These are phyloP conservation scores for Microcebus lehilahytsara DNA, from an alignment of 2,113 vertebrate species.

Conservation along the genomic window DNA sequence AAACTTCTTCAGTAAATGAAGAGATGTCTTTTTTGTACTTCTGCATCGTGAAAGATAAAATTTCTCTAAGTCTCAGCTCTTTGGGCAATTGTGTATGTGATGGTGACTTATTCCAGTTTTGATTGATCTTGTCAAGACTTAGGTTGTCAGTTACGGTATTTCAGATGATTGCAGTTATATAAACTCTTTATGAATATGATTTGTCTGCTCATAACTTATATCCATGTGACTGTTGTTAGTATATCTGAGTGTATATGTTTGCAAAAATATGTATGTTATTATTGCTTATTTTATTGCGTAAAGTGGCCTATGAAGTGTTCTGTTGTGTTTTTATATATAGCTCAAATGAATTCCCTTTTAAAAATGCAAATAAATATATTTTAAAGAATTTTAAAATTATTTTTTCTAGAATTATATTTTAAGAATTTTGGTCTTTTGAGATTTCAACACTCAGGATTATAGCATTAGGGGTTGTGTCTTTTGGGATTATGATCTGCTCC, in stretches of 20 bases:
- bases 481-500: neutral
- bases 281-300: neutral
- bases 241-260: neutral
- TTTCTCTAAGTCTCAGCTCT: neutral
- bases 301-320: neutral
- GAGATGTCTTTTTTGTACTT: too few relatives aligned
- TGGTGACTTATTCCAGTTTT: neutral
- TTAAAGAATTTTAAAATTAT: neutral
- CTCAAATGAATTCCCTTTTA: neutral
- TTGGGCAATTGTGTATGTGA: neutral
- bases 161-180: neutral
- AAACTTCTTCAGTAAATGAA: too few relatives aligned
- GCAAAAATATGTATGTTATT: neutral
- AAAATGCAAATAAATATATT: neutral
- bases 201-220: neutral
- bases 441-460: neutral
- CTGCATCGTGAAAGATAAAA: too few relatives aligned
- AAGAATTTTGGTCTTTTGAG: neutral
- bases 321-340: neutral
- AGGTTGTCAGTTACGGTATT: neutral
- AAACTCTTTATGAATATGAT: neutral
- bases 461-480: neutral
- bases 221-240: neutral
- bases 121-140: neutral
- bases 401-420: neutral